Conservation (phyloP, 2,113 vertebrate species). For the Pseudolaguvia tuberculata region DNA sequence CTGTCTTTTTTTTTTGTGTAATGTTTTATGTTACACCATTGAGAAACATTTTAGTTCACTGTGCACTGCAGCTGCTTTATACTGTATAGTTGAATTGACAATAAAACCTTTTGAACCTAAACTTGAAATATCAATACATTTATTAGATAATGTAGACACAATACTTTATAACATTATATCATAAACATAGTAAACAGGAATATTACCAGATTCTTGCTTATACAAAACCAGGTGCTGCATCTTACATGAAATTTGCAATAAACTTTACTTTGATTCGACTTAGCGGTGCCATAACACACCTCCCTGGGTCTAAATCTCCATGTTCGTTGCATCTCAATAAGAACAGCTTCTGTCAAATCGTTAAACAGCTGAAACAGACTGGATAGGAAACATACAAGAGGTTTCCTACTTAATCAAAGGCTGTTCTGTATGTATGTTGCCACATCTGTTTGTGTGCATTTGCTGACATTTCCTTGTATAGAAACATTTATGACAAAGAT, state of each 20-base stretch:
- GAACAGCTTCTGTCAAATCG: slow-evolving; percentile 17
- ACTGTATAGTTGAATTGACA: no score
- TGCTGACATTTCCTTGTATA: slow-evolving; percentile 65
- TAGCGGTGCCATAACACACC: slow-evolving; percentile 4
- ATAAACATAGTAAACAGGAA: not conserved
- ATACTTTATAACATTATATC: not conserved
- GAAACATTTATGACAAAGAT: slow-evolving; percentile 64
- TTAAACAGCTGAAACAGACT: slow-evolving; percentile 6
- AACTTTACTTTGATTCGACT: slow-evolving; percentile 33
- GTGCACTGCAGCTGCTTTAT: no score
- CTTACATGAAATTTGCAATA: not conserved
- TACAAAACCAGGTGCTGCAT: slow-evolving; percentile 8
- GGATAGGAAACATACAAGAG: slow-evolving; percentile 33
- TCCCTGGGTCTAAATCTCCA: slow-evolving; percentile 34
- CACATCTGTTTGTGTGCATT: slow-evolving; percentile 55
- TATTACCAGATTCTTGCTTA: not conserved
- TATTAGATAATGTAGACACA: not conserved
- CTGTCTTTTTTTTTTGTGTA: no score
- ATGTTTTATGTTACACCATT: no score
- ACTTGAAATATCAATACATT: no score
- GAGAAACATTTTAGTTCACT: no score
- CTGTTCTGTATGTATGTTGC: slow-evolving; percentile 54
- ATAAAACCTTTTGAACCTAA: no score
- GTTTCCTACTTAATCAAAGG: slow-evolving; percentile 64
- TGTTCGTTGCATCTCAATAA: slow-evolving; percentile 20